Evolutionary conservation across 2,797 vertebrate genomes (phyloP).

Genomic region (Amniataba percoides): DNA sequence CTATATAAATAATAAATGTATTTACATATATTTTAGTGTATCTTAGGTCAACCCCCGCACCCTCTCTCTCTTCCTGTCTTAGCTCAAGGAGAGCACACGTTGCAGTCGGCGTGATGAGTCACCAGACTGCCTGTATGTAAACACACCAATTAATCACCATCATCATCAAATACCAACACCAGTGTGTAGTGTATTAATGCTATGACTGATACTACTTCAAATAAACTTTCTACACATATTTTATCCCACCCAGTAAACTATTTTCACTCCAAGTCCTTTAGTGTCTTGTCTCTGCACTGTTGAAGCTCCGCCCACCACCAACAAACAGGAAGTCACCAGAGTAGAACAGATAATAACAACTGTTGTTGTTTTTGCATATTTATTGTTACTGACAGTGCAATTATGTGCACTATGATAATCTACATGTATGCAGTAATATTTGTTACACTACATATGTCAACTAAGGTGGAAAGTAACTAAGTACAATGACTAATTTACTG

Average conservation of each 20-base stretch:
- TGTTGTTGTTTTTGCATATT: neutral
- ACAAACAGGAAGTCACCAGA: conserved; percentile 14
- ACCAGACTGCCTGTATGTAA: conserved; percentile 3
- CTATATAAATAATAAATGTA: conserved; percentile 95
- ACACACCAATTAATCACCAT: conserved; percentile 48
- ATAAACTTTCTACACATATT: neutral
- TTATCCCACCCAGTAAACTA: neutral
- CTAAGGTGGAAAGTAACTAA: neutral
- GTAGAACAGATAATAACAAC: neutral
- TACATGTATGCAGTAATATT: neutral
- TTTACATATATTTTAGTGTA: conserved; percentile 92
- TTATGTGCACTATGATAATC: neutral
- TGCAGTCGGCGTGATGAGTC: conserved; percentile 34
- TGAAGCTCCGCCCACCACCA: neutral
- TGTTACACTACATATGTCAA: neutral
- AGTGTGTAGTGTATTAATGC: conserved; percentile 1
- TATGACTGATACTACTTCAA: conserved; percentile 6
- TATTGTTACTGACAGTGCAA: neutral
- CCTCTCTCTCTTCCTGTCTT: conserved; percentile 22
- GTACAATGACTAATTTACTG: too few species aligned
- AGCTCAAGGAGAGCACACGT: conserved; percentile 21
- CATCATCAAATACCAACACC: conserved; percentile 12
- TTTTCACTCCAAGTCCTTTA: neutral
- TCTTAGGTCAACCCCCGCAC: conserved; percentile 59
- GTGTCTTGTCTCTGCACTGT: neutral